A percentile compares a stretch with the other conserved stretches of the same genome.
These are phyloP conservation scores for Mimumesa dahlbomi DNA, from an alignment of 2,888 invertebrate genomes.

Conservation along the genomic window DNA sequence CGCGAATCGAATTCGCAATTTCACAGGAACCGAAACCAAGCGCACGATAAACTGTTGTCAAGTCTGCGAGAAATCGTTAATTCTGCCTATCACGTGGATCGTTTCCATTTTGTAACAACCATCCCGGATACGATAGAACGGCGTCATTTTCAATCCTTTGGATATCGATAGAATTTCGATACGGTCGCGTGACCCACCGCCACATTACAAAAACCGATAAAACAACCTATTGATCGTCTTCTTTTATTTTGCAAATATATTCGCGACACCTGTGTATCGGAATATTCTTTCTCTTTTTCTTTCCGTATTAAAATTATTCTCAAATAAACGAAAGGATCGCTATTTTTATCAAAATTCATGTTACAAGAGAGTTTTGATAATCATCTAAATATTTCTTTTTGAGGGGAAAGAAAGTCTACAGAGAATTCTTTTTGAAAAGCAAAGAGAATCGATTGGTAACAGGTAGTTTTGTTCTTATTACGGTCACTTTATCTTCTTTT, in stretches of 20 bases:
- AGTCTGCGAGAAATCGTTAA: constrained; percentile 19
- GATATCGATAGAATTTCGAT: constrained; percentile 26
- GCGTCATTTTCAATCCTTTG: constrained; percentile 21
- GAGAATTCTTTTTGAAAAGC: constrained; percentile 26
- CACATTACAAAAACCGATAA: constrained; percentile 17
- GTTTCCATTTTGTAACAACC: constrained; percentile 7
- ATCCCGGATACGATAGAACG: not conserved
- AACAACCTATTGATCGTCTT: too few species aligned
- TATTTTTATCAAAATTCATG: too few species aligned
- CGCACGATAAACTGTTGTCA: constrained; percentile 12
- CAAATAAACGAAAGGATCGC: too few species aligned
- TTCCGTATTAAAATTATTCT: too few species aligned
- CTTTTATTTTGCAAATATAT: too few species aligned
- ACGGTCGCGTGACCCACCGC: constrained; percentile 1
- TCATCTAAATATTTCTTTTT: too few species aligned
- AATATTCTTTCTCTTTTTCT: too few species aligned
- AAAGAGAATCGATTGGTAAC: constrained; percentile 45
- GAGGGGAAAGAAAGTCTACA: too few species aligned
- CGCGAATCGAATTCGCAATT: too few species aligned
- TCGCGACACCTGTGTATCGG: too few species aligned
- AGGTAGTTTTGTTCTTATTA: constrained; percentile 36
- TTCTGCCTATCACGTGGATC: constrained; percentile 21
- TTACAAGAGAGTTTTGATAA: too few species aligned
- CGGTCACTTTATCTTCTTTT: not conserved
- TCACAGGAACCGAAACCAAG: not conserved